A percentile compares a stretch with the other conserved stretches of the same genome.
phyloP scores from a whole-genome alignment of 30 jellyfish, hydroid and myxozoan genomes.

The Aurelia aurita region DNA sequence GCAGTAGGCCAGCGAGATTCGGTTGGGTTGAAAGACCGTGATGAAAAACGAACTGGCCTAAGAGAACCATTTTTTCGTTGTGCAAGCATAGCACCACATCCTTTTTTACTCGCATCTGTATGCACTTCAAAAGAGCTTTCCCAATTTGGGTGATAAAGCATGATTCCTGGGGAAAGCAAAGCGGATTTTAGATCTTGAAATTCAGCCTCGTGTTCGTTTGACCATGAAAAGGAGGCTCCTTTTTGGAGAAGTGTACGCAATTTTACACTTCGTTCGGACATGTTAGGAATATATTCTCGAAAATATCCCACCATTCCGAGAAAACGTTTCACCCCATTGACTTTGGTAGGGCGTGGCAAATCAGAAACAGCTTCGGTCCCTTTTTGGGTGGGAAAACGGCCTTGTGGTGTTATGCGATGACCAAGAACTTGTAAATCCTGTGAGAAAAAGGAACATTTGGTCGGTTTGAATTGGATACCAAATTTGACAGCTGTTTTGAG shows the following conservation, averaged over 20 bases:
- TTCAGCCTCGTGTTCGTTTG: constrained; percentile 8
- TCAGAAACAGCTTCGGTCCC: constrained; percentile 23
- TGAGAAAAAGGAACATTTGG: constrained; percentile 22
- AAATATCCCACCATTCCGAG: constrained; percentile 34
- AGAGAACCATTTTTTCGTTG: constrained; percentile 1
- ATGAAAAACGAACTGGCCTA: constrained; percentile 31
- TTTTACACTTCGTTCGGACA: constrained; percentile 1
- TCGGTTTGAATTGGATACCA: constrained; percentile 49
- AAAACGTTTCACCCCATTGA: constrained; percentile 17
- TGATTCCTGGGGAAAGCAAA: constrained; percentile 18
- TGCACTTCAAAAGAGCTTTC: constrained; percentile 30
- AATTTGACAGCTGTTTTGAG: constrained; percentile 8
- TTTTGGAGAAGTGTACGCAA: constrained; percentile 18
- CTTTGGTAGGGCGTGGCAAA: constrained; percentile 6
- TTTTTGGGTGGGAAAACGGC: constrained; percentile 21
- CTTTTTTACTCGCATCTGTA: constrained; percentile 33
- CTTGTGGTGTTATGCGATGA: constrained; percentile 40
- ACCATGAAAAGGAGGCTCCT: constrained; percentile 7
- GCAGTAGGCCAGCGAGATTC: constrained; percentile 58
- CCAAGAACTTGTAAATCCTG: constrained; percentile 28
- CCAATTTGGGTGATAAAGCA: constrained; percentile 30
- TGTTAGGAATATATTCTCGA: constrained; percentile 26
- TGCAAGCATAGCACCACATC: constrained; percentile 54
- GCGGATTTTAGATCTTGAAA: constrained; percentile 15
- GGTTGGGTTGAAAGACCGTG: constrained; percentile 32